These are phyloP conservation scores for Hedychridium roseum DNA, from an alignment of 2,888 invertebrate species.

Conservation along the genomic window DNA sequence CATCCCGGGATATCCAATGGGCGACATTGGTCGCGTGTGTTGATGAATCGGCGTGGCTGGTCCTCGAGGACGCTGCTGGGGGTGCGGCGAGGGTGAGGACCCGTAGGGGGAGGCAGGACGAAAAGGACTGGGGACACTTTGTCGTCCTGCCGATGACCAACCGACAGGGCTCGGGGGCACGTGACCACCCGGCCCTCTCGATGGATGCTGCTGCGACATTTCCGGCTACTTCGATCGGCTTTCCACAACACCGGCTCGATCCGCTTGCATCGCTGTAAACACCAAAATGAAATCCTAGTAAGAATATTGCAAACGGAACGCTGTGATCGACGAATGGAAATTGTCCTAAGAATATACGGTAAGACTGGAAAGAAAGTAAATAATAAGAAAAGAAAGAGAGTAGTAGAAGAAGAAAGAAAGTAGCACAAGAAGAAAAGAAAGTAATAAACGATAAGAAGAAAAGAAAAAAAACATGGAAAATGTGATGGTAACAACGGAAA, in stretches of 20 bases:
- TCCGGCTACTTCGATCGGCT: constrained; percentile 29
- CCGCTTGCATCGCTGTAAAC: constrained; percentile 39
- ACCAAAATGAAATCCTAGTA: not conserved
- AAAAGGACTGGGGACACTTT: constrained; percentile 61
- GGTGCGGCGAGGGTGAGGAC: constrained; percentile 69
- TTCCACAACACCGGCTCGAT: constrained; percentile 13
- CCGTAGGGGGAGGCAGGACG: constrained; percentile 81
- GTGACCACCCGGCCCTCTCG: constrained; percentile 63
- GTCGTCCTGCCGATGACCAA: constrained; percentile 33
- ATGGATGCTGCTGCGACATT: constrained; percentile 59
- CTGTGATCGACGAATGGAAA: too few species aligned
- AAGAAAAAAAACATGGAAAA: too few species aligned
- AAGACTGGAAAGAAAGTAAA: too few species aligned
- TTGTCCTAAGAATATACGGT: too few species aligned
- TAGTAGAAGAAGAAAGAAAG: too few species aligned
- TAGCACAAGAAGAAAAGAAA: too few species aligned
- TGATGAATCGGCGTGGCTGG: constrained; percentile 38
- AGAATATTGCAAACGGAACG: too few species aligned
- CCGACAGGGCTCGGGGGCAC: constrained; percentile 56
- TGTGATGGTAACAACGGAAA: too few species aligned
- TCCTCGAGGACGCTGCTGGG: constrained; percentile 38
- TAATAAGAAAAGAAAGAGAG: too few species aligned
- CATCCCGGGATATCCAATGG: constrained; percentile 66
- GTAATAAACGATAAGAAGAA: too few species aligned
- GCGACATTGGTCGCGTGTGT: constrained; percentile 62